Base-by-base conservation (phyloP, 1,140 invertebrate species). In the Anastatus disparis region DNA sequence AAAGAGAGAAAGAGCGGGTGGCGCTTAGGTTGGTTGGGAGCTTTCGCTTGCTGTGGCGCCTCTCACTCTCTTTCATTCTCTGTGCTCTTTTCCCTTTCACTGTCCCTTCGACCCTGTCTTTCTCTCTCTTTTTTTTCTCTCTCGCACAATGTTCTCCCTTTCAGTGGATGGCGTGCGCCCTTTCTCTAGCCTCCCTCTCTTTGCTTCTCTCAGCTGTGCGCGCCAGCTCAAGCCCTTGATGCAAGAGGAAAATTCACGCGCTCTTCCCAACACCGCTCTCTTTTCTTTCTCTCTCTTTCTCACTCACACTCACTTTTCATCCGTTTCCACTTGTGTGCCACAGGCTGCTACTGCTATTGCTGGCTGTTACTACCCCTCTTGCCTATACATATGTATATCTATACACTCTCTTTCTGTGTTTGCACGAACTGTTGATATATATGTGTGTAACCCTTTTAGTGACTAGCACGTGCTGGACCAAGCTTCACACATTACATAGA, bases 61-160 rank as follows among this genome's bases (percentile, higher is more conserved):
- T 64, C 61, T 52, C 46, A 31, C 63, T 9, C 27, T n/a, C n/a
- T n/a, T n/a, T n/a, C n/a, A n/a, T n/a, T n/a, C n/a, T n/a, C n/a
- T n/a, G n/a, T n/a, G n/a, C n/a, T 12, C 29, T 53, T 65, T 55
- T 65, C 63, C 63, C 63, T 65, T 65, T 65, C 63, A 27, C 50
- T 65, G 44, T 63, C 61, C 68, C 59, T 70, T 75, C 71, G 35
- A 50, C 38, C 27, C 38, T 48, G n/a, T 20, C 46, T 31, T 38
- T 40, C 52, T 50, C 66, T 53, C 20, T 55, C 48, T 42, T 13
- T 38, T 52, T 50, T 58, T 44, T 26, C 27, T 35, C 61, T 64
- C 48, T 61, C 38, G 22, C 56, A 38, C 62, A 53, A 17, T 46
- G 27, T 61, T 58, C 55, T 63, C 42, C 40, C 38, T 72, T 65